Evolutionary conservation across 2,113 vertebrate species (phyloP), one percentile per base, ranked within the genome.

Genomic region (Neodontobutis hainanensis): DNA sequence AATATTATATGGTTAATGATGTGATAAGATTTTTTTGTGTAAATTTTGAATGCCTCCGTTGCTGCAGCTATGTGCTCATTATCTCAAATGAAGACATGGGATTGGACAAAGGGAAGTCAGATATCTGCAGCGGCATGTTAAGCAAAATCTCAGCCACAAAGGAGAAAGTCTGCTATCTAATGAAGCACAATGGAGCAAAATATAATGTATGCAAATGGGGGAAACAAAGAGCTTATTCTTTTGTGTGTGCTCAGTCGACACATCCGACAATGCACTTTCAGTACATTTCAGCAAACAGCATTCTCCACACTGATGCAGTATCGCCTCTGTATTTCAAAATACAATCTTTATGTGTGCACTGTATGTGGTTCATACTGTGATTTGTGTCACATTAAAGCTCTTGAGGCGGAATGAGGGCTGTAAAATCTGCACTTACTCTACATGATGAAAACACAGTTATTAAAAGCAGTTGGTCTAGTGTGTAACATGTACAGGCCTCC

Each of bases 171-270:
- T 72, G 80, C 87, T 84, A 87, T 92, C 86, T 87, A 72, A 89
- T 70, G 65, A 83, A 74, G 77, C 77, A 90, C 80, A 85, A 81
- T 81, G 85, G 78, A 84, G 65, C 70, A 77, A 91, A 88, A 88
- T 89, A 90, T 90, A 87, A 92, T 91, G 86, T 85, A 92, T 92
- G 89, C 87, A 90, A 91, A 92, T 88, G 81, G 88, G 80, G 74
- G 78, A 86, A 88, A 88, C 84, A 90, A 91, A 91, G 81, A 68
- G 65, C 49, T 68, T 62, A 62, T 89, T 89, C 76, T 88, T 84
- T 80, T 77, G 83, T 83, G 81, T 79, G 80, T 63, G 51, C 70
- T 75, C 71, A 76, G 73, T 75, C 75, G 77, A 73, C 83, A 70
- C 73, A 84, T 87, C 69, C 78, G 3, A 27, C 19, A 32, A 42